phyloP scores from a whole-genome alignment of 2,888 invertebrate species.

The Lithosia quadra region DNA sequence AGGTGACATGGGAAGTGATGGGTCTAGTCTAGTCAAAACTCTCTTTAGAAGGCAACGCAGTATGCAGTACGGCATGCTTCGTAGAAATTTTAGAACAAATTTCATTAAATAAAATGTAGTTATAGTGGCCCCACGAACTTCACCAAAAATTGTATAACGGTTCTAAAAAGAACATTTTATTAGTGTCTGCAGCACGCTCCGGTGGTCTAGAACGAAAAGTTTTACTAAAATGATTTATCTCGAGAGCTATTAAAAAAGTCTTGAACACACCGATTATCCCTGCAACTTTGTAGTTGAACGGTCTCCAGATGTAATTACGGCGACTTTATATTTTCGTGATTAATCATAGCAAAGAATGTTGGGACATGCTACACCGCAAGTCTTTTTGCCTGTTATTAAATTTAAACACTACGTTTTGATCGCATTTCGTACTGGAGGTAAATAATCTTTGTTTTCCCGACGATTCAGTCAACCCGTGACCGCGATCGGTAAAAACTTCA shows the following conservation, averaged over 20 bases:
- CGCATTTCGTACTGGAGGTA: not conserved
- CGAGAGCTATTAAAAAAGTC: conserved; percentile 7
- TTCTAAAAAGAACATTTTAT: conserved; percentile 21
- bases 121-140: conserved; percentile 29
- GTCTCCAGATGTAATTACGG: not conserved
- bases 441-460: not conserved
- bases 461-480: not conserved
- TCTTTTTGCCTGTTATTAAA: not conserved
- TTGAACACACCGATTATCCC: not conserved
- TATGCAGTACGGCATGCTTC: not conserved
- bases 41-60: not conserved
- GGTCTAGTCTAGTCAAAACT: no score
- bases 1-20: not conserved
- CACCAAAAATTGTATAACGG: conserved; percentile 24
- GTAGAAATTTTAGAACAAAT: not conserved
- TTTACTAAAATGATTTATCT: conserved; percentile 16
- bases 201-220: conserved; percentile 24
- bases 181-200: conserved; percentile 23
- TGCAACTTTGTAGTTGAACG: not conserved
- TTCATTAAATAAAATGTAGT: not conserved
- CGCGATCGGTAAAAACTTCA: not conserved
- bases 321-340: not conserved
- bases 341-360: conserved; percentile 4
- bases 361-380: not conserved
- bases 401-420: not conserved